Evolutionary conservation across 2,888 invertebrate genomes (phyloP).

Genomic region (Drosophila austrosaltans): DNA sequence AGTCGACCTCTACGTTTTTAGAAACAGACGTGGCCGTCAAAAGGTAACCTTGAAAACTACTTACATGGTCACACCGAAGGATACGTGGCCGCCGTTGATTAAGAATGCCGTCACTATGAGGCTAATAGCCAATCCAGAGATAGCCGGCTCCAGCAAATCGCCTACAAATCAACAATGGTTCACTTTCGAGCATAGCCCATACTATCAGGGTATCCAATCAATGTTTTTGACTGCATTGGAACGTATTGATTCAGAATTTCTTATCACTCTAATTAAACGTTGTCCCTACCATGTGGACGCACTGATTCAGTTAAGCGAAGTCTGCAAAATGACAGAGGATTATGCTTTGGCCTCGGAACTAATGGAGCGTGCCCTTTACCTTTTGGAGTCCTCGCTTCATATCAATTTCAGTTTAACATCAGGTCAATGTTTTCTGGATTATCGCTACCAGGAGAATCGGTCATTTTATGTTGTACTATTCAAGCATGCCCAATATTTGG

Average conservation of each 20-base stretch:
- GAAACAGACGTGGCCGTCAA: constrained; percentile 85
- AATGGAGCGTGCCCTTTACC: constrained; percentile 90
- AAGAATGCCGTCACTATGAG: constrained; percentile 90
- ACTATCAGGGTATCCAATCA: constrained; percentile 90
- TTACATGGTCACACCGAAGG: constrained; percentile 88
- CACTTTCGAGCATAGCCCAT: constrained; percentile 89
- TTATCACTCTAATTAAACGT: constrained; percentile 89
- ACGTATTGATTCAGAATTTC: constrained; percentile 90
- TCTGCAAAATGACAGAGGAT: constrained; percentile 90
- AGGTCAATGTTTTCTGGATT: constrained; percentile 90
- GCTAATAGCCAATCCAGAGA: constrained; percentile 83
- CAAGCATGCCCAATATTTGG: constrained; percentile 91
- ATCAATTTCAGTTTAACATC: constrained; percentile 90
- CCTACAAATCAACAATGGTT: constrained; percentile 85
- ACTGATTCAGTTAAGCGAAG: constrained; percentile 91
- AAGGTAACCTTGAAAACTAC: constrained; percentile 86
- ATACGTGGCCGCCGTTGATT: constrained; percentile 88
- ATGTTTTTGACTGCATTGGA: constrained; percentile 91
- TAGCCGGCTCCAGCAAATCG: constrained; percentile 46
- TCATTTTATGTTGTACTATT: constrained; percentile 92
- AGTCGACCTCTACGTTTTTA: constrained; percentile 63
- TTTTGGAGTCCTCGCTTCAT: constrained; percentile 91
- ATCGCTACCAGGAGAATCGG: constrained; percentile 91
- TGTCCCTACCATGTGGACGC: constrained; percentile 93
- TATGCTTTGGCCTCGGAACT: constrained; percentile 90